Percentiles rank a stretch among this genome's conserved stretches.
Conservation (phyloP, 2,888 invertebrate genomes). For the Cremastinae sp. region DNA sequence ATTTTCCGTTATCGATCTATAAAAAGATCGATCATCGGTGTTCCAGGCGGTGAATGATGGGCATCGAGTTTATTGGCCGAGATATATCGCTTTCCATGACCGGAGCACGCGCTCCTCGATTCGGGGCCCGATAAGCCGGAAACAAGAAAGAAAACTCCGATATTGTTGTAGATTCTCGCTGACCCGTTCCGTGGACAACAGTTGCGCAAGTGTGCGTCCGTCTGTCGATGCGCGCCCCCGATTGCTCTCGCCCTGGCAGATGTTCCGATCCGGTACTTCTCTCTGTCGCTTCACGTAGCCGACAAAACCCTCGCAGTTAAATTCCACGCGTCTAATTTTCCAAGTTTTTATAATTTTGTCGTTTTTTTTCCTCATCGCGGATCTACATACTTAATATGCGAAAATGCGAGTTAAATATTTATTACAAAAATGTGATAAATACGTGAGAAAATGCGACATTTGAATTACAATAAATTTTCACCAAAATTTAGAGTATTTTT, state of each 20-base stretch:
- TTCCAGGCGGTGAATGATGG: slow-evolving; percentile 48
- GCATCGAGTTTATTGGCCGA: slow-evolving; percentile 25
- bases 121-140: slow-evolving; percentile 50
- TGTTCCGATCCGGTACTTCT: slow-evolving; percentile 69
- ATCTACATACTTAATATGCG: not conserved
- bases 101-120: slow-evolving; percentile 52
- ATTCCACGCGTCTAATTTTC: not conserved
- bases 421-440: no score
- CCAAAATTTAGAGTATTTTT: no score
- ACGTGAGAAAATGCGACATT: no score
- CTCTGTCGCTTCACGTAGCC: slow-evolving; percentile 42
- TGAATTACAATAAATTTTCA: no score
- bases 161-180: slow-evolving; percentile 26
- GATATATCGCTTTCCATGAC: slow-evolving; percentile 35
- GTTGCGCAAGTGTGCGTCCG: slow-evolving; percentile 73
- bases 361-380: not conserved
- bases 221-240: slow-evolving; percentile 67
- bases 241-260: slow-evolving; percentile 67
- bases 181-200: slow-evolving; percentile 65
- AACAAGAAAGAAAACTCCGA: slow-evolving; percentile 44
- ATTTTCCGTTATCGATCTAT: slow-evolving; percentile 22
- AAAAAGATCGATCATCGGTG: slow-evolving; percentile 42
- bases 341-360: no score
- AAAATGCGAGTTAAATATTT: no score
- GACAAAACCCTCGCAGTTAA: not conserved